Base-by-base conservation (phyloP, 2,888 invertebrate species). In the Helicoverpa assulta region DNA sequence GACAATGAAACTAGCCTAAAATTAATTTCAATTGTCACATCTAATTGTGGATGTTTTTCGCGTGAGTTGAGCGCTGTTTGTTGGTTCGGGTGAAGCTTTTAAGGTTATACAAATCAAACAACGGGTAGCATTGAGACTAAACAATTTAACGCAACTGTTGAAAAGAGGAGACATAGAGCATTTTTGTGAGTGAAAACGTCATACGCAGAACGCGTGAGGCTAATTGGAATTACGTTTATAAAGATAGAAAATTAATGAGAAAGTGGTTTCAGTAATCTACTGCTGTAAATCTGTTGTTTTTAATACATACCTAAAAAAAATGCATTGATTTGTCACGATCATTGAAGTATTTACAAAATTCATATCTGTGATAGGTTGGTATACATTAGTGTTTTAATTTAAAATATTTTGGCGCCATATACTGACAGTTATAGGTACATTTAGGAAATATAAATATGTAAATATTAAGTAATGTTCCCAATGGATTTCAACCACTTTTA, bases 101-200 rank as follows among this genome's bases (percentile, higher is more conserved):
- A 73, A 70, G 74, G 77, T 80, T 77, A 77, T 57, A 77, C 72
- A 80, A 80, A 82, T 82, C 76, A 78, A 78, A 71, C 70, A 83
- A 75, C 73, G 75, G 70, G 60, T 69, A 68, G 67, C 62, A 64
- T 50, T 69, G 68, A 82, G 81, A 83, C 83, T 82, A 82, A 82
- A 82, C 81, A 82, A 75, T 70, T 77, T 75, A 67, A 77, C 70
- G 74, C 67, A 68, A 73, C 75, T 73, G 81, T 75, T 80, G 78
- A 80, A 74, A 80, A 71, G 73, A 65, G 67, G 81, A 61, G 68
- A 70, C 59, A 65, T 70, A 78, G 54, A 78, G 50, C 37, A 64
- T 64, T 69, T 81, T 75, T 79, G 75, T 67, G 50, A 56, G 63
- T 60, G 58, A 70, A 82, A 75, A 66, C 18, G 62, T 69, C 56